Base-by-base conservation (phyloP, 2,888 invertebrate genomes). In the Heliconius sara region DNA sequence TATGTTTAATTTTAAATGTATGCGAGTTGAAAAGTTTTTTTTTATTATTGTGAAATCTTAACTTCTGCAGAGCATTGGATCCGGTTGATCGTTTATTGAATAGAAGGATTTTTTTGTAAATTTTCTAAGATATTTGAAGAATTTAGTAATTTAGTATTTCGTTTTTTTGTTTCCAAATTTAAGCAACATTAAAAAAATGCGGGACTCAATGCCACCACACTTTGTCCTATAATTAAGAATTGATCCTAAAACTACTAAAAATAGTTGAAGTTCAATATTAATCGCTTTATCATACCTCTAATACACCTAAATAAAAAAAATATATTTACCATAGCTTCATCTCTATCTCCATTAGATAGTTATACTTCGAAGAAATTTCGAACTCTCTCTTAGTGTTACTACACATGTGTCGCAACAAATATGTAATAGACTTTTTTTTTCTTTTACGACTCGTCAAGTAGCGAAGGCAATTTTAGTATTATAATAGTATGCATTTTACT, bases 401-500 rank as follows among this genome's bases (percentile, higher is more conserved):
- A 68, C 22, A 12, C 43, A 52, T 19, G 2, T 52, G 52, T 52
- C 52, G 52, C 19, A 52, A 52, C 16, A 70, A 43, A 68, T 70
- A 43, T 70, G 25, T 25, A 70, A 39, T 39, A 16, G 25, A 70
- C 25, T 25, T 70, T 43, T 39, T 43, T 70, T 67, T 60, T 13
- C n/a, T 43, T 65, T 43, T 63, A 16, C n/a, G 13, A 9, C 22
- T 47, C 65, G 27, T 27, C 63, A 65, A 65, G 75, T 60, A 47
- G 19, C 39, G 74, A 63, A 63, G 67, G 57, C 60, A 78, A 78
- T 74, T 78, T 74, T 39, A 60, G 30, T 19, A 27, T 78, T 39
- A 78, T 80, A 71, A 80, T 79, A 52, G 47, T 76, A 72, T 76
- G 66, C 39, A 67, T 76, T 72, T 80, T 72, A 76, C 67, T 67